phyloP scores from a whole-genome alignment of 2,797 vertebrate species.

The Antrozous pallidus region DNA sequence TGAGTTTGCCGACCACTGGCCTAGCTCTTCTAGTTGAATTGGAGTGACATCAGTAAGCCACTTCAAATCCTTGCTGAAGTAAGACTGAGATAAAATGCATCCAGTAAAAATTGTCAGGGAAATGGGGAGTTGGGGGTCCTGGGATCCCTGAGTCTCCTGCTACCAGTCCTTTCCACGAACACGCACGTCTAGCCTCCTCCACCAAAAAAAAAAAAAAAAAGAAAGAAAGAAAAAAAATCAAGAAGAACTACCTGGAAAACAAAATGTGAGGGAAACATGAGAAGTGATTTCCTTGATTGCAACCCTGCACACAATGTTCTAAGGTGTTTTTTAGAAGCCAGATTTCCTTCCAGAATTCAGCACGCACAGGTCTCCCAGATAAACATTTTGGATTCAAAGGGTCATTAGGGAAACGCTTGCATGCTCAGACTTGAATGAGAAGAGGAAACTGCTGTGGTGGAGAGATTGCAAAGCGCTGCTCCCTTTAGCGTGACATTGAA shows the following conservation, averaged over 20 bases:
- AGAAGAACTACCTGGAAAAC: neutral
- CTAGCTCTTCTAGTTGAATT: neutral
- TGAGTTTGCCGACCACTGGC: no score
- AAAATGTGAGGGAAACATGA: neutral
- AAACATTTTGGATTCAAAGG: conserved; percentile 33
- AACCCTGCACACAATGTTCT: conserved; percentile 39
- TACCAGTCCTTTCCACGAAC: neutral
- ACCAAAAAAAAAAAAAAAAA: neutral
- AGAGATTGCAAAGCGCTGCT: neutral
- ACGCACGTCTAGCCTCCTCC: neutral
- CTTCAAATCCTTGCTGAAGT: neutral
- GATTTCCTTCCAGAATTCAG: conserved; percentile 63
- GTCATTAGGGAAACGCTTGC: conserved; percentile 5
- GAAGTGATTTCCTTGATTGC: neutral
- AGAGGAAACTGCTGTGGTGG: conserved; percentile 54
- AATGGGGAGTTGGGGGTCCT: neutral
- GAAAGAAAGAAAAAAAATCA: neutral
- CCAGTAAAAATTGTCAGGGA: neutral
- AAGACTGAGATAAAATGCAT: neutral
- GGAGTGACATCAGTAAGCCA: neutral
- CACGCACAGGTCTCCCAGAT: conserved; percentile 33
- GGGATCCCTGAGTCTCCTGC: neutral
- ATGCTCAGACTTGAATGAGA: neutral
- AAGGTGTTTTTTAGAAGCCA: neutral
- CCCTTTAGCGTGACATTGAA: neutral